Evolutionary conservation across 2,113 vertebrate genomes (phyloP), one percentile per base, ranked within the genome.

Genomic region (Craseonycteris thonglongyai): DNA sequence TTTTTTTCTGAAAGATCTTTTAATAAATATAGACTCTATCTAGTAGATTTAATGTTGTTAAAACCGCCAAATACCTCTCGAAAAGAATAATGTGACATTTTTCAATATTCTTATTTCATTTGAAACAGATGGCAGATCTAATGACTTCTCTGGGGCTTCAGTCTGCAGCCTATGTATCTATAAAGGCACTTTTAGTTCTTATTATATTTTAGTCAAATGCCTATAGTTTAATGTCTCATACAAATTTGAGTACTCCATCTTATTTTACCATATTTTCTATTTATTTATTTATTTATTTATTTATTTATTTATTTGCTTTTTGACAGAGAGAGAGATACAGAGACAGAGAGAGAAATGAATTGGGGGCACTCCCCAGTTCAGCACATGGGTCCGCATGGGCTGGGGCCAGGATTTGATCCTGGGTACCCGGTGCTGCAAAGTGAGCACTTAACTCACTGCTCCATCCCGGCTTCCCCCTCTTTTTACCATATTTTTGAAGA

Each of bases 1-100:
- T n/a, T n/a, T n/a, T n/a, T n/a, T n/a, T n/a, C 47, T 12, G 47
- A 47, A 47, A 47, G 4, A 78, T 86, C n/a, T 33, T 96, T 94
- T 95, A 96, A 96, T 95, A 95, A 96, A 93, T 91, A 93, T 97
- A 96, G 47, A 30, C 72, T 96, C 42, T 97, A 15, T 87, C 38
- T 78, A 72, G 76, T 35, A 94, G 91, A 90, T 88, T 95, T 94
- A 95, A 93, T 85, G 88, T 93, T 72, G 89, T 93, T 4, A 94
- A 97, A 95, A 91, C 35, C 65, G 56, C 68, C 78, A 81, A 96
- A 92, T 96, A 80, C 72, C 35, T 91, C 9, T 75, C 81, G 91
- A 96, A 94, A 83, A 56, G 28, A 88, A 91, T 87, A 92, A 81
- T 66, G 21, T 45, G 33, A 82, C 81, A 94, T 91, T 83, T 91